Percentiles rank a stretch among this genome's conserved stretches.
Conservation (phyloP, 2,113 vertebrate species). For the Anser brachyrhynchus region DNA sequence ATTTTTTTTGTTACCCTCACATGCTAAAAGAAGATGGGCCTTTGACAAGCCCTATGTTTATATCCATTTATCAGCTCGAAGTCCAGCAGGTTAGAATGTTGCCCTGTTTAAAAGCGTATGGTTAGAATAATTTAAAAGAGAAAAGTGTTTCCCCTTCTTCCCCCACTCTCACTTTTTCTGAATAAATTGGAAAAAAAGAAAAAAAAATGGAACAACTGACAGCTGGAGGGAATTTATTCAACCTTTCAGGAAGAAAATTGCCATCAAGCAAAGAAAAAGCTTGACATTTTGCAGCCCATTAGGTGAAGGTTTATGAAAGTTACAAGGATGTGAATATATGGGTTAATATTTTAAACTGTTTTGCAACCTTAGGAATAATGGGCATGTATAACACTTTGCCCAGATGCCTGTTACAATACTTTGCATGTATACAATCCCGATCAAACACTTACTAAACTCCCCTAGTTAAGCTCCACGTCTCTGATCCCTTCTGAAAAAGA, state of each 20-base stretch:
- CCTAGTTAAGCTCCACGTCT: neutral
- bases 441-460: neutral
- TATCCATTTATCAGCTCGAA: neutral
- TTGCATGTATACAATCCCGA: neutral
- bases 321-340: neutral
- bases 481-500: conserved; percentile 37
- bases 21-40: neutral
- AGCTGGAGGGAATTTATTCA: neutral
- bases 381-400: neutral
- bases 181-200: neutral
- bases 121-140: neutral
- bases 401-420: neutral
- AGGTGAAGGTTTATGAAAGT: neutral
- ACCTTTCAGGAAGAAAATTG: neutral
- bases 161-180: neutral
- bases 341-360: conserved; percentile 1
- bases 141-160: neutral
- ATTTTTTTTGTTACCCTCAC: neutral
- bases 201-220: neutral
- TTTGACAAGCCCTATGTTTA: neutral
- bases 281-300: neutral
- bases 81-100: neutral
- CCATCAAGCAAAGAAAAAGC: neutral
- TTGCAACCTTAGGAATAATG: neutral
- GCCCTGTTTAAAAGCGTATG: neutral